Base-by-base conservation (phyloP, 2,888 invertebrate species). In the Chaitophorus viminalis region DNA sequence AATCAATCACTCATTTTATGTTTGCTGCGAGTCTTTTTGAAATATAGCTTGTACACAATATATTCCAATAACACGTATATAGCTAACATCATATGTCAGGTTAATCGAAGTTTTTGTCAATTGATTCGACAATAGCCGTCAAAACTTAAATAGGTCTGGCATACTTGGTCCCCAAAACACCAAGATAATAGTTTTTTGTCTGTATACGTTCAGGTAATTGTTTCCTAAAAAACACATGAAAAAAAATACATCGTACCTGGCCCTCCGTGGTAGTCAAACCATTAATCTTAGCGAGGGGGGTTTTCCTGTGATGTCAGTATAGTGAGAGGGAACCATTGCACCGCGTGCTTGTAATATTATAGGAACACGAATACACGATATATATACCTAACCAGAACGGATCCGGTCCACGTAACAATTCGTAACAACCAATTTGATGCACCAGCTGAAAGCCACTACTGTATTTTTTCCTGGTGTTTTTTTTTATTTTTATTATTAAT, bases 371-470 rank as follows among this genome's bases (percentile, higher is more conserved):
- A 46, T 46, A 68, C n/a, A 75, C 39, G 18, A 39, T 65, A 76
- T 31, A 76, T 31, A 76, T 76, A 68, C 33, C 65, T 76, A 77
- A 77, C 84, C 84, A 77, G 84, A 85, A 85, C 84, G 84, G 84
- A 85, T 85, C 68, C 84, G 84, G 84, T 85, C 84, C 84, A 85
- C 84, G 84, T 77, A 85, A 85, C 84, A 85, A 85, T 85, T 85
- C 84, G 84, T 85, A 85, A 85, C 84, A 85, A 85, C 76, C 84
- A 85, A 85, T 85, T 85, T 85, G 76, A 77, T 76, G 65, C 84
- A 85, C 84, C 84, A 68, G 76, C 84, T 85, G 84, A 77, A 85
- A 75, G 75, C 75, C 39, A 39, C 46, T 21, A 18, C 39, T 21
- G 21, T 75, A 31, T 60, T 70, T 74, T 60, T 74, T 74, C 39